Percentiles rank a stretch among this genome's conserved stretches.
Evolutionary conservation across 92 coral and sea anemone species (phyloP).

Genomic region (Bergia puertoricense): DNA sequence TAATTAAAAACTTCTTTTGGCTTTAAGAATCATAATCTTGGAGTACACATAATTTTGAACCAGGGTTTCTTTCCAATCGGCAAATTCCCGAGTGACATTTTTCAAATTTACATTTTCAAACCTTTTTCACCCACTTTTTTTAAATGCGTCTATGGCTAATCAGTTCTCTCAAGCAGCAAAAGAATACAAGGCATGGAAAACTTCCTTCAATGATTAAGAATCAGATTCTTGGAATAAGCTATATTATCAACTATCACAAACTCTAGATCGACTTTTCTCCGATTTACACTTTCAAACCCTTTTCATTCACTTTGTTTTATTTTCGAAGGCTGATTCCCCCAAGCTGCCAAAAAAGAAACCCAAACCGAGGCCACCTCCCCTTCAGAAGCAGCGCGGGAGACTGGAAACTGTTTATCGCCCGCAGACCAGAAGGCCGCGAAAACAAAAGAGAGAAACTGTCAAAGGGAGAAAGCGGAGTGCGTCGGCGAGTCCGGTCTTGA

Average conservation of each 20-base stretch:
- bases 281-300: not conserved
- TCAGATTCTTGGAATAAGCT: too few species aligned
- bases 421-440: constrained; percentile 68
- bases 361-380: constrained; percentile 49
- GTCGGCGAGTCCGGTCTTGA: constrained; percentile 86
- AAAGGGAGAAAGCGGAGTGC: constrained; percentile 88
- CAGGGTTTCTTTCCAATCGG: not conserved
- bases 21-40: too few species aligned
- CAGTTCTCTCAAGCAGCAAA: not conserved
- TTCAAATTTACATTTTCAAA: not conserved
- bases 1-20: too few species aligned
- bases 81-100: not conserved
- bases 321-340: constrained; percentile 50
- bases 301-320: not conserved
- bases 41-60: too few species aligned
- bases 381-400: constrained; percentile 65
- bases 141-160: not conserved
- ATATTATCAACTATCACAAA: too few species aligned
- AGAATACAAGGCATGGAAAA: not conserved
- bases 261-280: not conserved
- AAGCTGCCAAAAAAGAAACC: constrained; percentile 73
- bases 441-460: constrained; percentile 55
- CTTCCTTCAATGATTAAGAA: not conserved
- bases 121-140: not conserved
- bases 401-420: constrained; percentile 73